A percentile compares a stretch with the other conserved stretches of the same genome.
These are phyloP conservation scores for Cistogaster globosa DNA, from an alignment of 2,888 invertebrate genomes.

Conservation along the genomic window DNA sequence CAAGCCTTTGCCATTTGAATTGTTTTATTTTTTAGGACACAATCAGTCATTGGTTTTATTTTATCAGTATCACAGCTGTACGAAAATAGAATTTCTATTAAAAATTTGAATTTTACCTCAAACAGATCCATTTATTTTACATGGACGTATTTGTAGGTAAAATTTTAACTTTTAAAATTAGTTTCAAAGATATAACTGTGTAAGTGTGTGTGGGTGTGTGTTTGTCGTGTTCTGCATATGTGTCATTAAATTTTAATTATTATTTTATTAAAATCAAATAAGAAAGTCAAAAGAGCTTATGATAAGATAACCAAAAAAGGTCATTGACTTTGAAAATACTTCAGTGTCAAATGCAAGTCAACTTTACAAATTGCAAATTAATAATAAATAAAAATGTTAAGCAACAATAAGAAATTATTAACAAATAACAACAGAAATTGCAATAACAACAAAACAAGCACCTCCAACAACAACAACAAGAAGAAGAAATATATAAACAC, in stretches of 20 bases:
- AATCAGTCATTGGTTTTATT: slow-evolving; percentile 49
- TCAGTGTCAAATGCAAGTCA: slow-evolving; percentile 65
- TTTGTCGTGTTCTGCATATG: not conserved
- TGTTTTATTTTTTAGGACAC: slow-evolving; percentile 3
- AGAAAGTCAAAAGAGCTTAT: slow-evolving; percentile 46
- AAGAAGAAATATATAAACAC: too few relatives aligned
- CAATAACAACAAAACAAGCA: not conserved
- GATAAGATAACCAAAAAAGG: slow-evolving; percentile 69
- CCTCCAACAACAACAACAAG: not conserved
- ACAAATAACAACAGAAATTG: slow-evolving; percentile 47
- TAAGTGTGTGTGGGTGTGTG: not conserved
- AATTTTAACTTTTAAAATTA: not conserved
- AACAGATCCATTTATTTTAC: not conserved
- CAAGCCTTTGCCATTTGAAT: not conserved
- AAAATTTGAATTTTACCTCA: too few relatives aligned
- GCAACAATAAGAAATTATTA: slow-evolving; percentile 34
- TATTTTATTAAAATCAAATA: slow-evolving; percentile 19
- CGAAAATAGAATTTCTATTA: slow-evolving; percentile 4
- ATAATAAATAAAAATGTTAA: slow-evolving; percentile 33
- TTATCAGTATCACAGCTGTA: slow-evolving; percentile 14
- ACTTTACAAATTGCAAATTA: slow-evolving; percentile 54
- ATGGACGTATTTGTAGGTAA: not conserved
- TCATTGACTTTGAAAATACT: slow-evolving; percentile 66
- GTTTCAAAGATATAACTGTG: not conserved
- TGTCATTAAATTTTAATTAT: slow-evolving; percentile 30